Evolutionary conservation across 2,797 vertebrate species (phyloP).

Genomic region (Tragelaphus eurycerus): DNA sequence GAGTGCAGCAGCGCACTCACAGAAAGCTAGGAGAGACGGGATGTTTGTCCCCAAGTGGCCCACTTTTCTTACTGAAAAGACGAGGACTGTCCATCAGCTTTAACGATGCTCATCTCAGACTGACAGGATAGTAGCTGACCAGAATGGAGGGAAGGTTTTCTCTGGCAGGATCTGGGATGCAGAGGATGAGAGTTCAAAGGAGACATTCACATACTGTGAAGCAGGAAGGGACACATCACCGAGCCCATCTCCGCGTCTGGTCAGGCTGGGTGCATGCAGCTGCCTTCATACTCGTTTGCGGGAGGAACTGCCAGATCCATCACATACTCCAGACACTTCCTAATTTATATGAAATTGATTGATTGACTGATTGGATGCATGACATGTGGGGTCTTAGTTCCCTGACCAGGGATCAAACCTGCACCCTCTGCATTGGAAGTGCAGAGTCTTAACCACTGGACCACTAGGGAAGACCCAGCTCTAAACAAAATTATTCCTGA

Average conservation of each 20-base stretch:
- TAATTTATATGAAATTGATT: background rate
- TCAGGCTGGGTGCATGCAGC: background rate
- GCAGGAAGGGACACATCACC: accelerated
- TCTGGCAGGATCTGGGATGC: accelerated
- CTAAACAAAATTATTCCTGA: background rate
- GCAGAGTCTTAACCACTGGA: background rate
- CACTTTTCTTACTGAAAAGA: background rate
- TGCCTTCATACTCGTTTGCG: background rate
- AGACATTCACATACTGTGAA: accelerated
- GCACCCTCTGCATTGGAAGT: background rate
- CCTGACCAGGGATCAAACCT: background rate
- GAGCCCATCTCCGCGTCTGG: accelerated
- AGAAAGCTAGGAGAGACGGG: background rate
- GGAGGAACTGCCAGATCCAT: background rate
- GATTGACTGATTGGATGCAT: background rate
- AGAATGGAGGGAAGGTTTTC: background rate
- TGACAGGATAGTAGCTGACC: background rate
- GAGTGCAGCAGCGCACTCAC: accelerated
- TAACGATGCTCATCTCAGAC: background rate
- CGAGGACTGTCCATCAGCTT: background rate
- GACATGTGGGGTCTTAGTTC: background rate
- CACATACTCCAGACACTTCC: background rate
- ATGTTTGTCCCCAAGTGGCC: accelerated
- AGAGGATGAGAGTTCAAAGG: background rate
- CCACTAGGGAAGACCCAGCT: background rate